Percentiles rank a stretch among this genome's conserved stretches.
These are phyloP conservation scores for Phallusia fumigata DNA, from an alignment of 23 tunicate genomes.

Conservation along the genomic window DNA sequence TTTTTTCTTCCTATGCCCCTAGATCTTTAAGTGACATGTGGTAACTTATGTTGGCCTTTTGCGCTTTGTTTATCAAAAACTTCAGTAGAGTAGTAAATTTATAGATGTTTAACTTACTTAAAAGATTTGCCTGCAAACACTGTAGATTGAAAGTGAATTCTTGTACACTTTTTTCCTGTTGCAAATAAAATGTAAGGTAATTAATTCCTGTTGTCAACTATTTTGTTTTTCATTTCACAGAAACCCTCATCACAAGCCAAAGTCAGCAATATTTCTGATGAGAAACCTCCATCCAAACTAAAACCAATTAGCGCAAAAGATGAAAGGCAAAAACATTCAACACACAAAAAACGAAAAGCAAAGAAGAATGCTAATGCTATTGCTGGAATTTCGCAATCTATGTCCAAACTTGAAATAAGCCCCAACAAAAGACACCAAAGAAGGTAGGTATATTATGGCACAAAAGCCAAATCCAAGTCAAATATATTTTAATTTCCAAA, in stretches of 20 bases:
- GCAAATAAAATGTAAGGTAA: background rate
- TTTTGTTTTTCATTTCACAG: background rate
- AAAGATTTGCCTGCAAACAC: background rate
- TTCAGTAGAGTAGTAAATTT: no score
- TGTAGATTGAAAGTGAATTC: background rate
- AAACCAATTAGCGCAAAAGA: background rate
- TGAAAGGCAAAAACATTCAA: background rate
- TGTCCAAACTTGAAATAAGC: background rate
- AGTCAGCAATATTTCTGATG: background rate
- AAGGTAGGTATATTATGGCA: background rate
- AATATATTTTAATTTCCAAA: no score
- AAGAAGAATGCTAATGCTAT: background rate
- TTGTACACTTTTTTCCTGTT: background rate
- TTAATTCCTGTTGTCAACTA: no score
- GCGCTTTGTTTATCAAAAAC: no score
- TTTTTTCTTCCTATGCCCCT: no score
- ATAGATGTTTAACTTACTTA: no score
- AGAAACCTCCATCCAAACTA: slow-evolving; percentile 3
- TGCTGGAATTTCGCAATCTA: background rate
- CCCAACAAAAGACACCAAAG: background rate
- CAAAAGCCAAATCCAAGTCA: no score
- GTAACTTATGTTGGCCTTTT: no score
- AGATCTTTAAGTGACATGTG: no score
- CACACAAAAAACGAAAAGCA: background rate
- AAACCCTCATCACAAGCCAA: background rate